Evolutionary conservation across 2,113 vertebrate species (phyloP).

Genomic region (Amblyornis subalaris): DNA sequence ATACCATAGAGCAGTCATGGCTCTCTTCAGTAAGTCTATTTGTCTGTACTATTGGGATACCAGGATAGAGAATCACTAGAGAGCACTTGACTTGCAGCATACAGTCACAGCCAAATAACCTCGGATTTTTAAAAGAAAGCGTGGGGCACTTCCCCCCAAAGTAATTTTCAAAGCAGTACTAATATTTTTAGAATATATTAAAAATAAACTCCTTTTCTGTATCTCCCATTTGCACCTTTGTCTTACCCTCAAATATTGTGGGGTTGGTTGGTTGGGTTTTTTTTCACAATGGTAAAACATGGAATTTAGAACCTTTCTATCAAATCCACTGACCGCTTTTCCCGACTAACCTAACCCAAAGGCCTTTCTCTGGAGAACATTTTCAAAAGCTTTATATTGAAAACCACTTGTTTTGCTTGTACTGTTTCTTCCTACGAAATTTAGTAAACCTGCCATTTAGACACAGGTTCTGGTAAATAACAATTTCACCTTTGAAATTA

Average conservation of each 20-base stretch:
- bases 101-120: not conserved
- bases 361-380: not conserved
- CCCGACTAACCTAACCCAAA: not conserved
- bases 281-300: not conserved
- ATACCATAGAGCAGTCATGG: not conserved
- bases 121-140: not conserved
- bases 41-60: not conserved
- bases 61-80: not conserved
- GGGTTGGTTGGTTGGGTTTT: fast-evolving
- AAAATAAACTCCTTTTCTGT: not conserved
- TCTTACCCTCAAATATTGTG: not conserved
- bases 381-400: not conserved
- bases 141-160: fast-evolving
- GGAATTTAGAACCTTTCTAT: not conserved
- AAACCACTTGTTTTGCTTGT: not conserved
- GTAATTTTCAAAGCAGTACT: not conserved
- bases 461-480: not conserved
- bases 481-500: not conserved
- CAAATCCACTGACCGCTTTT: not conserved
- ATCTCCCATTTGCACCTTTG: not conserved
- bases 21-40: not conserved
- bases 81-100: not conserved
- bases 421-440: not conserved
- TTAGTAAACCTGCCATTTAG: not conserved
- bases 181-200: not conserved